A percentile compares a stretch with the other conserved stretches of the same genome.
phyloP scores from a whole-genome alignment of 2,113 vertebrate genomes.

The Thalassarche chlororhynchos region DNA sequence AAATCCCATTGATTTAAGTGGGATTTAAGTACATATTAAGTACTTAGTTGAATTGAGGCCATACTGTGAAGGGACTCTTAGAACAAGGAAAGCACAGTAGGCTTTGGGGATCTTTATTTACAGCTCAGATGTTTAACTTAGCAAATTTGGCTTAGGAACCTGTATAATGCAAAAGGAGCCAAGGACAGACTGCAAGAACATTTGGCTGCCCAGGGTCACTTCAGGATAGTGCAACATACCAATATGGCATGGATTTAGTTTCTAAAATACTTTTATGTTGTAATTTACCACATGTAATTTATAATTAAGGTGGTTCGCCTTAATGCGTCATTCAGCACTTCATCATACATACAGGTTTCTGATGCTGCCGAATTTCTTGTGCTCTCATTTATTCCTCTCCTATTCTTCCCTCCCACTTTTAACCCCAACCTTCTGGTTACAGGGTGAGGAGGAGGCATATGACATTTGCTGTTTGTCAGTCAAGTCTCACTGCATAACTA shows the following conservation, averaged over 20 bases:
- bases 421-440: constrained; percentile 25
- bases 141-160: constrained; percentile 42
- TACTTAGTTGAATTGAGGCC: constrained; percentile 41
- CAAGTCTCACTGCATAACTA: neutral
- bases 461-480: constrained; percentile 32
- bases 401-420: neutral
- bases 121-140: constrained; percentile 57
- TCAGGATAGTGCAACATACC: constrained; percentile 26
- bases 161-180: constrained; percentile 18
- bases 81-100: constrained; percentile 40
- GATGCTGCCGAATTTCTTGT: neutral
- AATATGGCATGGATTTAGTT: neutral
- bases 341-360: neutral
- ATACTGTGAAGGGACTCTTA: constrained; percentile 23
- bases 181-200: constrained; percentile 48
- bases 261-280: neutral
- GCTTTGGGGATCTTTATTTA: constrained; percentile 51
- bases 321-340: neutral
- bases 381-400: neutral
- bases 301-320: neutral
- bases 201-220: constrained; percentile 48
- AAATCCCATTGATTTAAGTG: constrained; percentile 55
- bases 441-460: constrained; percentile 1
- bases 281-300: neutral
- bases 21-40: constrained; percentile 49